Evolutionary conservation across 2,797 vertebrate species (phyloP).

Genomic region (Phoebastria nigripes): DNA sequence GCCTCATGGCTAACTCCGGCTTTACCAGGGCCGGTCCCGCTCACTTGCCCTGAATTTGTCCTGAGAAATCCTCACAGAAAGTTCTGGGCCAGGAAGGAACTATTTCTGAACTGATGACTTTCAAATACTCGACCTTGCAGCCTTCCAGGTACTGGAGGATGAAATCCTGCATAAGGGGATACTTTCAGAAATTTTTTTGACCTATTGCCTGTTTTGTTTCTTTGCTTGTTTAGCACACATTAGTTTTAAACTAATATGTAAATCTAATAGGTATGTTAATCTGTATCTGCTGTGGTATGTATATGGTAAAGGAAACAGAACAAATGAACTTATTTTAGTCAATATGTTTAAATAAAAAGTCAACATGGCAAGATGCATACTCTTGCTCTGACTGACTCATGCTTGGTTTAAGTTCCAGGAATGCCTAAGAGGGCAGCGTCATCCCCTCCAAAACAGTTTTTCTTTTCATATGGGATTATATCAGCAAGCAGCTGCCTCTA

Average conservation of each 20-base stretch:
- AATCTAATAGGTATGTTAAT: neutral
- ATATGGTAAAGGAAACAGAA: neutral
- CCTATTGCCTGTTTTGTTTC: neutral
- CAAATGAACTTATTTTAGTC: conserved; percentile 5
- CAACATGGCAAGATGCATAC: neutral
- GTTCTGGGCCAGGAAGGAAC: neutral
- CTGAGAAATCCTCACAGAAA: neutral
- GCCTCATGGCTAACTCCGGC: neutral
- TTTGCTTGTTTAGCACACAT: neutral
- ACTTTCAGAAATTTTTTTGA: neutral
- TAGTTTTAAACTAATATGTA: neutral
- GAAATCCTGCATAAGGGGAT: neutral
- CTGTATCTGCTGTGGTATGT: neutral
- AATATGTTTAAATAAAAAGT: neutral
- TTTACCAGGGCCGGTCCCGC: neutral
- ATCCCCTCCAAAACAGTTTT: conserved; percentile 20
- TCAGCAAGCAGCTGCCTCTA: conserved; percentile 40
- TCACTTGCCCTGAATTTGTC: neutral
- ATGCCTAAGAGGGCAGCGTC: conserved; percentile 6
- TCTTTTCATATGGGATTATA: conserved; percentile 16
- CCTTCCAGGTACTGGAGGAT: neutral
- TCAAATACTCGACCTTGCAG: neutral
- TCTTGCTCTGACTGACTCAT: neutral
- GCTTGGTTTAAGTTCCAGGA: neutral
- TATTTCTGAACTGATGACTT: neutral